Base-by-base conservation (phyloP, 2,113 vertebrate genomes). In the Peromyscus leucopus region DNA sequence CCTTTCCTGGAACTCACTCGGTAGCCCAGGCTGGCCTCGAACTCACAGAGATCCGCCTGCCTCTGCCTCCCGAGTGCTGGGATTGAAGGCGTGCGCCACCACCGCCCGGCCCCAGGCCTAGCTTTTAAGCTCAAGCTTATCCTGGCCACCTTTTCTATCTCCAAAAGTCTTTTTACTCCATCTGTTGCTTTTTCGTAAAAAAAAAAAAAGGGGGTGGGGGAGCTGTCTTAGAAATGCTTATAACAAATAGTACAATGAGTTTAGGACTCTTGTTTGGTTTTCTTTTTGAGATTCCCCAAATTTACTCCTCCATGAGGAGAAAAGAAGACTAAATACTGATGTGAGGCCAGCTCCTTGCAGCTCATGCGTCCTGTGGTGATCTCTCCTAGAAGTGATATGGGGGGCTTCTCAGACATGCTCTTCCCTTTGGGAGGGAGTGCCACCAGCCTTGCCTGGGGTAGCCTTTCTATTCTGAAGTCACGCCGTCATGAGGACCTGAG, bases 101-200 rank as follows among this genome's bases (percentile, higher is more conserved):
- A 42, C 42, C 42, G 42, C 42, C 42, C 42, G 42, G 42, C 42
- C 61, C 19, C 0, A 36, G 91, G 83, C 42, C 46, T 63, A 63
- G 15, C 48, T 83, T 39, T 55, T 48, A 22, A 91, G 65, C 72
- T 42, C 36, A 61, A 42, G 51, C 51, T 91, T 71, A 26, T 61
- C 89, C 61, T 98, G 98, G 97, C 96, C 95, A 15, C 22, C 21
- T n/a, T 98, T 98, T 98, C 92, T 97, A 63, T 67, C 93, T 98
- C 97, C 96, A 93, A 33, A 90, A 63, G 24, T 19, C 16, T 65
- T 48, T 80, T 15, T 26, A 63, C 36, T 11, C 33, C 75, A 95
- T 84, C 51, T 55, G 74, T 91, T 78, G 61, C 33, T 95, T 94
- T 89, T 57, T 96, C 55, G 87, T 91, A 88, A 89, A 94, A 95